A percentile compares a stretch with the other conserved stretches of the same genome.
phyloP scores from a whole-genome alignment of 2,113 vertebrate genomes.

The Zosterops lateralis region DNA sequence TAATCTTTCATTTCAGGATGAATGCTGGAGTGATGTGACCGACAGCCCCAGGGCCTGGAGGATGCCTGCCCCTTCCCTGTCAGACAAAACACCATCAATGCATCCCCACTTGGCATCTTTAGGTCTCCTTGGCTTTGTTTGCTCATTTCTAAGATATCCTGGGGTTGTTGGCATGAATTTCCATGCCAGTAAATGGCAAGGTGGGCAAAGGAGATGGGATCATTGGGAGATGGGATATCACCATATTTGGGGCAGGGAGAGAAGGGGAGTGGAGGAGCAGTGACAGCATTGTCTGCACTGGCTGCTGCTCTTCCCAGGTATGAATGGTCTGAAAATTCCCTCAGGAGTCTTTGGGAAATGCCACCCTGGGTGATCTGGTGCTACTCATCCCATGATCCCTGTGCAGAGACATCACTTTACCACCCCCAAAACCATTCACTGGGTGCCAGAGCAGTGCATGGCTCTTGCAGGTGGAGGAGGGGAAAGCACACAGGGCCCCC shows the following conservation, averaged over 20 bases:
- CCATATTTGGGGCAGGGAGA: background rate
- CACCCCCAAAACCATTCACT: rapidly evolving
- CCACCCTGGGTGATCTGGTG: background rate
- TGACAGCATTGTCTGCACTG: background rate
- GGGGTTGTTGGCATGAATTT: background rate
- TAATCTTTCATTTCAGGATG: background rate
- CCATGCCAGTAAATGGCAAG: background rate
- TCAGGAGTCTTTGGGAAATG: rapidly evolving
- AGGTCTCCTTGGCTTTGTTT: background rate
- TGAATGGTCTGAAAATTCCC: background rate
- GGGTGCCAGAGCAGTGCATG: rapidly evolving
- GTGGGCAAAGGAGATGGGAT: background rate
- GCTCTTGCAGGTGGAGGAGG: background rate
- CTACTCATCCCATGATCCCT: background rate
- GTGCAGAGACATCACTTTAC: background rate
- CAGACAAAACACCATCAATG: rapidly evolving
- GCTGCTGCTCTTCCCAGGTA: background rate
- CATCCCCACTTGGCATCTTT: rapidly evolving
- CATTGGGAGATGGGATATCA: background rate
- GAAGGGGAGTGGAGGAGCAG: background rate
- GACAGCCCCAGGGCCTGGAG: background rate
- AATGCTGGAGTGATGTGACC: background rate
- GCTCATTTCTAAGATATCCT: background rate
- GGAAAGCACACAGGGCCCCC: background rate
- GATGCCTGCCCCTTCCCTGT: background rate